Conservation (phyloP, 2,888 invertebrate species). For the Protophormia terraenovae region DNA sequence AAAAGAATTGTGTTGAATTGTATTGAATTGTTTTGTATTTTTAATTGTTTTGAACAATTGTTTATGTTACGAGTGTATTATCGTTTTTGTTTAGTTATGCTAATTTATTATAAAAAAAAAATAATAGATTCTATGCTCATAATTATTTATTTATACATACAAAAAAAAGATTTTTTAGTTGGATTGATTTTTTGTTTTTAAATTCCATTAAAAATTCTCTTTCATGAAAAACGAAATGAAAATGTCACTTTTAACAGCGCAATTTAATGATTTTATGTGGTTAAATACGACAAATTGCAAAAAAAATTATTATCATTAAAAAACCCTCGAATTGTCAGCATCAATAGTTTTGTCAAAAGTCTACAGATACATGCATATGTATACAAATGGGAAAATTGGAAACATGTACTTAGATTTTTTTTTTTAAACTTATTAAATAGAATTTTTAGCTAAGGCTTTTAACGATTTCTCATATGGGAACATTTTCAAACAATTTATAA, state of each 20-base stretch:
- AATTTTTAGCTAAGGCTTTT: too few species aligned
- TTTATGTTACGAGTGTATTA: conserved; percentile 4
- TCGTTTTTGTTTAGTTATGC: conserved; percentile 28
- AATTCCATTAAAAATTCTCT: not conserved
- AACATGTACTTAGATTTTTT: too few species aligned
- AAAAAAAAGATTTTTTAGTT: not conserved
- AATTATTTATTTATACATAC: conserved; percentile 41
- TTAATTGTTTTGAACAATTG: conserved; percentile 45
- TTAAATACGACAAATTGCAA: too few species aligned
- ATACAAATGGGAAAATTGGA: too few species aligned
- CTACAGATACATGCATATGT: too few species aligned
- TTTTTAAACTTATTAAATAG: too few species aligned
- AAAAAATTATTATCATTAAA: too few species aligned
- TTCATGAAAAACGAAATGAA: conserved; percentile 14
- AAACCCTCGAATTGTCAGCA: too few species aligned
- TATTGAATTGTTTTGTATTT: conserved; percentile 46
- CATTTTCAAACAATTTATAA: too few species aligned
- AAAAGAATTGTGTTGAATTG: conserved; percentile 31
- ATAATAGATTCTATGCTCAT: conserved; percentile 36
- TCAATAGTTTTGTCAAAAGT: too few species aligned
- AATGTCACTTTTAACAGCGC: not conserved
- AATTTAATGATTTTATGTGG: not conserved
- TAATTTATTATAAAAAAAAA: conserved; percentile 39
- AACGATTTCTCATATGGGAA: too few species aligned
- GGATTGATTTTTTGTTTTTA: not conserved